Base-by-base conservation (phyloP, 2,888 invertebrate genomes). In the Notodonta dromedarius region DNA sequence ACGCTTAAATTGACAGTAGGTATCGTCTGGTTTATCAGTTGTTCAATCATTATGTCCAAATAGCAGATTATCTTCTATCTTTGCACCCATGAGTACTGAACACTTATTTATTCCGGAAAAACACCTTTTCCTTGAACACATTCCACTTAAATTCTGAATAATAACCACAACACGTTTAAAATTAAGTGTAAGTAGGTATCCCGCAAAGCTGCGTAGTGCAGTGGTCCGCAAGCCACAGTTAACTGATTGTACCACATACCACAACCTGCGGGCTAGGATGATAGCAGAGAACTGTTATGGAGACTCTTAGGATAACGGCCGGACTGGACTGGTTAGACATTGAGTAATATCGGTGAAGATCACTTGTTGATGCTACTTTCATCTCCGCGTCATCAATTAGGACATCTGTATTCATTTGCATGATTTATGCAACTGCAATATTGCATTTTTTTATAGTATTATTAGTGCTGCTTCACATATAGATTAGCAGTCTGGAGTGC, bases 241-340 rank as follows among this genome's bases (percentile, higher is more conserved):
- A 83, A 86, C 86, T 85, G 86, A 84, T 74, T 80, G 73, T 71
- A 74, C 76, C 79, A 76, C 79, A 77, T 81, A 77, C 76, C 76
- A 71, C 67, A n/a, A 35, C 32, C 32, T 50, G 68, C 70, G 65
- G 65, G 71, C 70, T 71, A 59, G 9, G 42, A 16, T 14, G 74
- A 74, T 77, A 65, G 70, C 56, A 61, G 69, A 79, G 73, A 79
- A 85, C 86, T 82, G 86, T 85, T 86, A 84, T 73, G 74, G 71
- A 65, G 60, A 66, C 71, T 70, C 70, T 73, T 78, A 77, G 83
- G 81, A 83, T 86, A 86, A 84, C 86, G 86, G 85, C 73, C 61
- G 55, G 63, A 62, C 71, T 67, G 65, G 62, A 68, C 74, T 55
- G 63, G 67, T 69, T 62, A 13, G 39, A 65, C 60, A 67, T 69